Evolutionary conservation across 2,888 invertebrate species (phyloP).

Genomic region (Scaptodrosophila latifasciaeformis): DNA sequence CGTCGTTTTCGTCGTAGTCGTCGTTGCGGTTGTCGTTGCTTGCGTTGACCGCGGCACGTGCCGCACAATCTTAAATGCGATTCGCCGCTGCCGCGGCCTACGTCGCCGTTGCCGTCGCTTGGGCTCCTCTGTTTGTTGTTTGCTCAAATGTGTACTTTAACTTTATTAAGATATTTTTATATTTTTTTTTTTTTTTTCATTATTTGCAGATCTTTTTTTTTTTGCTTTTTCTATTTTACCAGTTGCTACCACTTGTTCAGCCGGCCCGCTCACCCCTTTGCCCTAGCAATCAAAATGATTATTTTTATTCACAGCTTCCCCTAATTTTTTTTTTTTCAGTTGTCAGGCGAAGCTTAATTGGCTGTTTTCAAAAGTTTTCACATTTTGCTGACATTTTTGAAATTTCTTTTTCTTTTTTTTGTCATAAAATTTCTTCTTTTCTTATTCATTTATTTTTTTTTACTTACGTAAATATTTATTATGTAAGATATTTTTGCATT

Average conservation of each 20-base stretch:
- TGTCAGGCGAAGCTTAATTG: too few species aligned
- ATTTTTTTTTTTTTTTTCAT: slow-evolving; percentile 17
- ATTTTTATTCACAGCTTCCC: slow-evolving; percentile 17
- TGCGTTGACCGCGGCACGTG: slow-evolving; percentile 57
- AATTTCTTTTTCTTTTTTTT: slow-evolving; percentile 31
- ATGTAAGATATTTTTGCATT: slow-evolving; percentile 50
- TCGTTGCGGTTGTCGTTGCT: slow-evolving; percentile 15
- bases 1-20: slow-evolving; percentile 9
- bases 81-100: slow-evolving; percentile 32
- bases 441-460: slow-evolving; percentile 16
- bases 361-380: too few species aligned
- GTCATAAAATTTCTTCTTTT: slow-evolving; percentile 17
- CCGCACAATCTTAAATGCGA: slow-evolving; percentile 49
- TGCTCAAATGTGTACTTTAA: slow-evolving; percentile 14
- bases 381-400: slow-evolving; percentile 33
- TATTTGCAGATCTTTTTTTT: slow-evolving; percentile 18
- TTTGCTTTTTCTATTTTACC: slow-evolving; percentile 39
- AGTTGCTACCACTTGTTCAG: neutral
- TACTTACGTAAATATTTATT: slow-evolving; percentile 32
- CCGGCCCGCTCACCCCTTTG: slow-evolving; percentile 2
- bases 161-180: slow-evolving; percentile 31
- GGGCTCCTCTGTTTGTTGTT: slow-evolving; percentile 29
- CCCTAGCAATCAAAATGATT: slow-evolving; percentile 31
- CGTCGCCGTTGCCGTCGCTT: neutral
- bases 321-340: slow-evolving; percentile 9